Conservation (phyloP, 2,797 vertebrate species). For the Prunella strophiata region DNA sequence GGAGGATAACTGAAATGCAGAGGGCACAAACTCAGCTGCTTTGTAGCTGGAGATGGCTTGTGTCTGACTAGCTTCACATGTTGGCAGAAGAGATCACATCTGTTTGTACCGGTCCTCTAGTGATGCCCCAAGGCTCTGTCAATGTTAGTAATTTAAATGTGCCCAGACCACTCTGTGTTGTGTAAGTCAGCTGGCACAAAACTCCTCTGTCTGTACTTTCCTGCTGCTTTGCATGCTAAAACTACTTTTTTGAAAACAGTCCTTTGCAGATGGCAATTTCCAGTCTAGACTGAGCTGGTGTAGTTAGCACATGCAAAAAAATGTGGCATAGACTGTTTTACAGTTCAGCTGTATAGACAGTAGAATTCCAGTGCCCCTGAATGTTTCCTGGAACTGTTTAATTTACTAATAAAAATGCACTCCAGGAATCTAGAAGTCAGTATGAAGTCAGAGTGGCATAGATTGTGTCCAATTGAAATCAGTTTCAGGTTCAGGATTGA, state of each 20-base stretch:
- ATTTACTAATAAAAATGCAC: conserved; percentile 51
- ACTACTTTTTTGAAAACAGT: background rate
- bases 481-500: background rate
- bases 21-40: background rate
- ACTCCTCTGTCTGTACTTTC: background rate
- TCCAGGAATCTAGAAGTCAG: conserved; percentile 50
- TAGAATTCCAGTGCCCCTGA: conserved; percentile 36
- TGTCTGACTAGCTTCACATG: background rate
- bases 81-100: background rate
- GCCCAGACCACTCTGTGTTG: background rate
- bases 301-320: background rate
- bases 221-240: background rate
- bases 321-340: background rate
- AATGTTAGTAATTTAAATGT: background rate
- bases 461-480: conserved; percentile 35
- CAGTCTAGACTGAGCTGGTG: background rate
- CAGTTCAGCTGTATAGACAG: conserved; percentile 17
- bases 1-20: background rate
- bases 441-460: conserved; percentile 5
- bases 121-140: background rate
- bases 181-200: background rate
- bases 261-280: background rate
- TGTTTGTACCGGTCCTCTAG: background rate
- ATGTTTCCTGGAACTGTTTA: conserved; percentile 67
- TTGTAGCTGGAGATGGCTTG: background rate